Evolutionary conservation across 53 echinoderm and acorn worm genomes (phyloP), one percentile per base, ranked within the genome.

Genomic region (Arbacia lixula): DNA sequence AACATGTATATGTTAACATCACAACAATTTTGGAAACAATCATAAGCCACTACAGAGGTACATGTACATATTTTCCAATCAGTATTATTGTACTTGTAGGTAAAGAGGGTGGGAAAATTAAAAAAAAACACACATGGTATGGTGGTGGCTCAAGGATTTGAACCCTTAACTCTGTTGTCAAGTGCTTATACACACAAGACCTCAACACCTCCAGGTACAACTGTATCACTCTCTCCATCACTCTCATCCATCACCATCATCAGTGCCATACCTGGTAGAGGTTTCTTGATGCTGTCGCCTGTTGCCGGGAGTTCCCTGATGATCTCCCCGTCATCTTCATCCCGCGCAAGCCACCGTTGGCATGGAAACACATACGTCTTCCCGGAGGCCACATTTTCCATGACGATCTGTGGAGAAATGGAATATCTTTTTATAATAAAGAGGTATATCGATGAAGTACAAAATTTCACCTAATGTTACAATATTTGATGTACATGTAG

Each of bases 261-360:
- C 71, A 51, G 19, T 54, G 30, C 22, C 63, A 53, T 83, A 90
- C 92, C 52, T 54, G 89, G 90, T 25, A 93, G 69, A 1, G 97
- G 97, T 88, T 88, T 97, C 92, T 94, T 97, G 83, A 97, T 97
- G 58, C 60, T 67, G 51, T 97, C 97, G 72, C 92, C 99, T 2
- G 83, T 88, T 2, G 94, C 99, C 0, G 94, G 90, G 35, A 98
- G 30, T 81, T 94, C 94, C 33, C 99, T 78, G 54, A 98, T 76
- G 12, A 92, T 92, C 76, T 94, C 92, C 17, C 93, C 90, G 21
- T 98, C 94, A 66, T 90, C 94, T 49, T 98, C 99, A 80, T 90
- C 87, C 19, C 52, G 84, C 11, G 94, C 94, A 33, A 98, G 82
- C 99, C 99, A 98, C 27, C 92, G 90, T 30, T 92, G 85, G 60